phyloP scores from a whole-genome alignment of 2,888 invertebrate species.

The Ptilodon capucinus region DNA sequence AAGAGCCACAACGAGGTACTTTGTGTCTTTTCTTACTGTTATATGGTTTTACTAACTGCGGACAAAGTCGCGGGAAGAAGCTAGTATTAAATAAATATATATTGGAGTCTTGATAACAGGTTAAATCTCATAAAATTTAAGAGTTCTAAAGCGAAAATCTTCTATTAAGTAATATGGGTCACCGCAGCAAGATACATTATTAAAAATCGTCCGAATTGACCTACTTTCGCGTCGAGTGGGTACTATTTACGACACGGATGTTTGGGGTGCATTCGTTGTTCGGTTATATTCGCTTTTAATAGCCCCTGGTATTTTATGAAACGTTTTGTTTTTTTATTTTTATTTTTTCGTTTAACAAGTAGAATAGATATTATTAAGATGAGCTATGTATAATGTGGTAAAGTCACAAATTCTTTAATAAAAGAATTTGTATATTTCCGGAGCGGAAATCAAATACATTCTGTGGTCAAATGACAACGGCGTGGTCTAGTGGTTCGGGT shows the following conservation, averaged over 20 bases:
- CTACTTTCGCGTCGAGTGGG: constrained; percentile 43
- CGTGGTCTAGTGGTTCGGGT: too few relatives aligned
- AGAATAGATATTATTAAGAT: too few relatives aligned
- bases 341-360: too few relatives aligned
- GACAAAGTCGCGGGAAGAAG: too few relatives aligned
- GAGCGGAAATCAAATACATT: constrained; percentile 5
- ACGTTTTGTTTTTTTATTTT: not conserved
- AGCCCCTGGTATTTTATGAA: not conserved
- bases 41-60: too few relatives aligned
- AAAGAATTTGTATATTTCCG: not conserved
- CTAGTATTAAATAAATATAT: too few relatives aligned
- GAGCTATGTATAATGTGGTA: not conserved
- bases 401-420: not conserved
- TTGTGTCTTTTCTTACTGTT: too few relatives aligned
- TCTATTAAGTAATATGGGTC: not conserved
- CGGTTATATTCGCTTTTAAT: not conserved
- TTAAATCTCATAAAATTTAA: not conserved
- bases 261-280: constrained; percentile 55
- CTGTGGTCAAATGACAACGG: too few relatives aligned
- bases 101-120: too few relatives aligned
- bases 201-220: constrained; percentile 45
- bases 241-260: constrained; percentile 48
- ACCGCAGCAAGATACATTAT: constrained; percentile 7
- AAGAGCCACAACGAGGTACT: too few relatives aligned
- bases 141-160: not conserved